Conservation (phyloP, 2,113 vertebrate genomes). For the Rynchops niger region DNA sequence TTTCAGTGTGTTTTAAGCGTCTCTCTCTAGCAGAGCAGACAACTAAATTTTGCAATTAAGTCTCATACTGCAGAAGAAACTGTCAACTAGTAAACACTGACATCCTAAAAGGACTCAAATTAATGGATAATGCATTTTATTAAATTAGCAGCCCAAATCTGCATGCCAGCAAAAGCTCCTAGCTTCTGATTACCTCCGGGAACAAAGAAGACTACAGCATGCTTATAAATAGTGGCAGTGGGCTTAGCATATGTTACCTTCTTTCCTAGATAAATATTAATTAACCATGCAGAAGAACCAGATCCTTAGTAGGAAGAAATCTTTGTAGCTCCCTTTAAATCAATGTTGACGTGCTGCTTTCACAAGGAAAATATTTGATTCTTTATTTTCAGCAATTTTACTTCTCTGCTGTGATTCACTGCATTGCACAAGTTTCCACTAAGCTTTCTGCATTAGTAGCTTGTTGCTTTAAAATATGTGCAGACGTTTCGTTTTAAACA, state of each 20-base stretch:
- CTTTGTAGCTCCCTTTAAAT: not conserved
- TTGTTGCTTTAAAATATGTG: not conserved
- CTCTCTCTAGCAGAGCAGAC: not conserved
- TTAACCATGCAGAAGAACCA: constrained; percentile 17
- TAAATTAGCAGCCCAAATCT: constrained; percentile 53
- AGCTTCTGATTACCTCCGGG: constrained; percentile 37
- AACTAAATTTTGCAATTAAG: constrained; percentile 9
- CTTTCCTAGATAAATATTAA: constrained; percentile 56
- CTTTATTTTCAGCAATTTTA: not conserved
- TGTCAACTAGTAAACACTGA: constrained; percentile 25
- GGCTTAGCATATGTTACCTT: constrained; percentile 49
- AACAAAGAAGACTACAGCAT: constrained; percentile 43
- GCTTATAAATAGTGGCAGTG: constrained; percentile 58
- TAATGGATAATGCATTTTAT: constrained; percentile 39
- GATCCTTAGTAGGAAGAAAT: not conserved
- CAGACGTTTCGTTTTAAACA: not conserved
- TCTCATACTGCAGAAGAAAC: constrained; percentile 5
- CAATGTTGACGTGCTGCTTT: not conserved
- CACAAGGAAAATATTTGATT: not conserved
- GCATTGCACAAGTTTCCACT: not conserved
- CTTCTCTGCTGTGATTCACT: not conserved
- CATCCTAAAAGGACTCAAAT: constrained; percentile 41
- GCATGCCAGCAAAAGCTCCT: constrained; percentile 42
- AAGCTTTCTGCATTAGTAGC: not conserved
- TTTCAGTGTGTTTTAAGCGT: not conserved